Base-by-base conservation (phyloP, 2,797 vertebrate species). In the Pelodytes ibericus region DNA sequence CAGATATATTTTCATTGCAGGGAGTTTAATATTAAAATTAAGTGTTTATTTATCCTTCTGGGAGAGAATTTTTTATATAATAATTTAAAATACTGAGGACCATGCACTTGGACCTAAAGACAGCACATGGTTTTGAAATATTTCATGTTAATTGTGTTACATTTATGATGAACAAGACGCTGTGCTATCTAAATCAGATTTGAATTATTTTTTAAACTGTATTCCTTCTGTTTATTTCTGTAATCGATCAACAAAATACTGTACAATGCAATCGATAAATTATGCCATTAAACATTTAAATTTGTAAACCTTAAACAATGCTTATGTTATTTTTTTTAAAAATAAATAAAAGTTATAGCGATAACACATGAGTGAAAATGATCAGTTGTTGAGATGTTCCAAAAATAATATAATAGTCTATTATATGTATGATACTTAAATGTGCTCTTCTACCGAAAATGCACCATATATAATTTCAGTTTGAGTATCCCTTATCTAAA, bases 1-100 rank as follows among this genome's bases (percentile, higher is more conserved):
- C 26, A 30, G 4, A 82, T 80, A 64, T 80, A 59, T 86, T 73
- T 82, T 87, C 77, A 20, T 33, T 75, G 83, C 60, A 53, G 70
- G 26, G 30, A 65, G 59, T 16, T 83, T 41, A 39, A 76, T 77
- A 33, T 80, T 4, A 63, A 29, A 82, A 64, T 77, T 83, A 74
- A 77, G 81, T 11, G 16, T 81, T 77, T 71, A 61, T 20, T 77
- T 71, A 26, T 79, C 22, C 44, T 57, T 74, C 58, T 53, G 68
- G 66, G 77, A 76, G 75, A 24, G 39, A 15, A 11, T 0, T 0
- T 84, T 51, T 70, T 77, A 57, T 76, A 75, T 64, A 51, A 22
- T 47, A 82, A 81, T 69, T 77, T 77, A 77, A 47, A 26, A 69
- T 29, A 71, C 41, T 27, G 66, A 81, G 51, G 3, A 79, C 64